Base-by-base conservation (phyloP, 2,113 vertebrate species). In the Aleadryas rufinucha region DNA sequence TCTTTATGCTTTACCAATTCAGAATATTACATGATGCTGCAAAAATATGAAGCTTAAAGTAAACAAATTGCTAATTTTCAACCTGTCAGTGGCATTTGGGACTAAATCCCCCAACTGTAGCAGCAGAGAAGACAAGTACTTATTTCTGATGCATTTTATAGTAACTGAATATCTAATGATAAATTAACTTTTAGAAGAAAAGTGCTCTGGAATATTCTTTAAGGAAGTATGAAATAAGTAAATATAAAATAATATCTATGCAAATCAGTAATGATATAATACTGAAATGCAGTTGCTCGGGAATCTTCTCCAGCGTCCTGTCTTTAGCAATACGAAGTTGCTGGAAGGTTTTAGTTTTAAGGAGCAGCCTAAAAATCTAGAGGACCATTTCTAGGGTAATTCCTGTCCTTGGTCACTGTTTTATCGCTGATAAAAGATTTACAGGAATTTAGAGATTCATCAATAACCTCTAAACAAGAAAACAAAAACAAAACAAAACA, bases 1-100 rank as follows among this genome's bases (percentile, higher is more conserved):
- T 80, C 92, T 95, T 80, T 91, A 37, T 94, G 70, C 59, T 97
- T 95, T 90, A 59, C 85, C 90, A 78, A 95, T 76, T 94, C 78
- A 61, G 31, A 69, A 63, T 69, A 91, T 94, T 93, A 45, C 69
- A 81, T 63, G 66, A 84, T 42, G 44, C 45, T 78, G 63, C 93
- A 65, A 84, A 59, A 90, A 74, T 69, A 89, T 56, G 75, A 87
- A 71, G 35, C 70, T 72, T 52, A 59, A 66, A 92, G 64, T 87
- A 94, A 95, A 96, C 53, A 94, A 88, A 93, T 47, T 56, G 41
- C 70, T 95, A 72, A 71, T 91, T 90, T 95, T 84, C 60, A 35
- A 6, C 9, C 23, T 82, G 30, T 77, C 13, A 47, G 59, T 86
- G 72, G 59, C 68, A 80, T 84, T 80, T 71, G 26, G 21, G 68